Evolutionary conservation across 2,888 invertebrate species (phyloP), one percentile per base, ranked within the genome.

Genomic region (Trichacis sp.): DNA sequence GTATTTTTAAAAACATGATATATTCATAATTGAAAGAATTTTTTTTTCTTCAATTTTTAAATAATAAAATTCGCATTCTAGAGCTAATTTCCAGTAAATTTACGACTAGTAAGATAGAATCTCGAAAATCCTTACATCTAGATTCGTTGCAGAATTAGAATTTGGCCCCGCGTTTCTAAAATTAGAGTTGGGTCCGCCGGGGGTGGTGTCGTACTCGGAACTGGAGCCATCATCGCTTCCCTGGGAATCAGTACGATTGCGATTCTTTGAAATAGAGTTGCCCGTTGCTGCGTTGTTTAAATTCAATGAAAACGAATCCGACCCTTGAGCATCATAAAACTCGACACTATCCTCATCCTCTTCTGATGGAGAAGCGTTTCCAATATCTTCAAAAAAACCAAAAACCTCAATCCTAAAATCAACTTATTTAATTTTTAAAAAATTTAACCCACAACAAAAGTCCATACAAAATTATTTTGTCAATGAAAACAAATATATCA

Each of bases 311-410:
- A 84, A 83, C n/a, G 82, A 80, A 45, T 83, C 82, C 1, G 77
- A 77, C 64, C 83, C 89, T 70, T 87, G 86, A 1, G 89, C 90
- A 81, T 90, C 90, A 77, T 88, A 89, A 78, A 89, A 90, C 71
- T 88, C 87, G 1, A 72, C 83, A 58, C 85, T 85, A 69, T 87
- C 87, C 50, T 89, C 89, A 68, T 89, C 89, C 74, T 88, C 89
- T 73, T 89, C 89, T 8, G 88, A 88, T 69, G 87, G 87, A 15
- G 85, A 85, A 49, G 83, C 81, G 62, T 82, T 83, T 11, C 77
- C 75, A 18, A 79, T 71, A 76, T 84, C 84, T 84, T 52, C n/a
- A 58, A 40, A 15, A 9, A 19, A 43, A 43, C 11, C 2, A 43
- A 40, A 40, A 2, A n/a, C n/a, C n/a, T n/a, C n/a, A n/a, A n/a